These are phyloP conservation scores for Pluvianellus socialis DNA, from an alignment of 2,113 vertebrate species.

Conservation along the genomic window DNA sequence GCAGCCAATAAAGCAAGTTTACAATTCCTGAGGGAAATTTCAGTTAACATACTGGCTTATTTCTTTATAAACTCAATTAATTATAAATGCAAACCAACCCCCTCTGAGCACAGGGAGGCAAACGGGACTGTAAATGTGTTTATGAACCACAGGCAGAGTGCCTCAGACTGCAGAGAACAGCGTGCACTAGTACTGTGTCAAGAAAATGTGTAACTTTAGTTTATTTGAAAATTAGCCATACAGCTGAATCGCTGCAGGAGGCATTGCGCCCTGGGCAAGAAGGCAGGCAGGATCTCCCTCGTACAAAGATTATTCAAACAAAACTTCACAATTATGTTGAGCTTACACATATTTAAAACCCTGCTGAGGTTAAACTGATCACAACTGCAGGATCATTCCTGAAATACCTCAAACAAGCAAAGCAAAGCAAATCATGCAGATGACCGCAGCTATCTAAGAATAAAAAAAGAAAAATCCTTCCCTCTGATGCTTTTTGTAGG, in stretches of 20 bases:
- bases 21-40: neutral
- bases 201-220: slow-evolving; percentile 19
- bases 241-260: slow-evolving; percentile 56
- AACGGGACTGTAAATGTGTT: slow-evolving; percentile 21
- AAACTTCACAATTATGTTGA: slow-evolving; percentile 48
- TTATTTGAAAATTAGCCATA: slow-evolving; percentile 65
- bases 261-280: neutral
- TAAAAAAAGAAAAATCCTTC: neutral
- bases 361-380: slow-evolving; percentile 56
- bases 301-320: slow-evolving; percentile 51
- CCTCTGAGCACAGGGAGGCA: neutral
- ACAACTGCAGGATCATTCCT: slow-evolving; percentile 60
- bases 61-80: slow-evolving; percentile 41
- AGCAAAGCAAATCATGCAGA: slow-evolving; percentile 8
- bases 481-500: neutral
- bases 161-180: slow-evolving; percentile 30
- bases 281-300: slow-evolving; percentile 15
- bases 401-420: slow-evolving; percentile 37
- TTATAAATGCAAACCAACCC: slow-evolving; percentile 34
- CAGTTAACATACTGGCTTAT: slow-evolving; percentile 15
- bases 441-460: slow-evolving; percentile 7
- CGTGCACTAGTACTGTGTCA: neutral
- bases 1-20: neutral
- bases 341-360: slow-evolving; percentile 63
- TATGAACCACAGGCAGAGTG: slow-evolving; percentile 32